Base-by-base conservation (phyloP, 1,140 invertebrate genomes). In the Cheumatopsyche charites region DNA sequence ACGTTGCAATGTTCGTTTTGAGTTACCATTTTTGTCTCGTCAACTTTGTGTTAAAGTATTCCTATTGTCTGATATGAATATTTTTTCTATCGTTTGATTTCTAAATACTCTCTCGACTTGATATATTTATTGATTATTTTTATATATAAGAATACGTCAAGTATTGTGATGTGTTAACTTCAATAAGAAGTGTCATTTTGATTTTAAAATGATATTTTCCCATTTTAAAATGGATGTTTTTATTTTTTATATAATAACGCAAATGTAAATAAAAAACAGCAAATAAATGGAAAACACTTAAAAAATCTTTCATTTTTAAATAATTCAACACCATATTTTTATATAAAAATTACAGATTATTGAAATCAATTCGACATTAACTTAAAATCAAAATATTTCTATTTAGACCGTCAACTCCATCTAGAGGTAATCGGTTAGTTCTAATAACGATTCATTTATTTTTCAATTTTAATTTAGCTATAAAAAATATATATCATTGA, bases 241-340 rank as follows among this genome's bases (percentile, higher is more conserved):
- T 23, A 25, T 58, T 58, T 58, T 58, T 25, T 58, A 58, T 21
- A 58, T 58, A 58, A 25, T 21, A 21, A 55, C n/a, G 55, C 55
- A 58, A n/a, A 58, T 58, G 55, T 58, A 58, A 58, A 58, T 58
- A 58, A 58, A 58, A 58, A 58, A 52, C n/a, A 58, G 55, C 55
- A 58, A 58, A 58, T 58, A 58, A 58, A 58, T 58, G 47, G 19
- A 52, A 58, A 58, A 58, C 21, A 58, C 23, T 12, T n/a, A 58
- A 23, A 25, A 23, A 6, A 23, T 21, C 9, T 55, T 9, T 55
- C 4, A 23, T 23, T 17, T 55, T 55, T 55, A 4, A 19, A 55
- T 36, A 36, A 3, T n/a, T n/a, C n/a, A n/a, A n/a, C n/a, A n/a
- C n/a, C n/a, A n/a, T n/a, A n/a, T n/a, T n/a, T n/a, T n/a, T n/a